A percentile compares a stretch with the other conserved stretches of the same genome.
Conservation (phyloP, 1,140 invertebrate species). For the Calycopis cecrops region DNA sequence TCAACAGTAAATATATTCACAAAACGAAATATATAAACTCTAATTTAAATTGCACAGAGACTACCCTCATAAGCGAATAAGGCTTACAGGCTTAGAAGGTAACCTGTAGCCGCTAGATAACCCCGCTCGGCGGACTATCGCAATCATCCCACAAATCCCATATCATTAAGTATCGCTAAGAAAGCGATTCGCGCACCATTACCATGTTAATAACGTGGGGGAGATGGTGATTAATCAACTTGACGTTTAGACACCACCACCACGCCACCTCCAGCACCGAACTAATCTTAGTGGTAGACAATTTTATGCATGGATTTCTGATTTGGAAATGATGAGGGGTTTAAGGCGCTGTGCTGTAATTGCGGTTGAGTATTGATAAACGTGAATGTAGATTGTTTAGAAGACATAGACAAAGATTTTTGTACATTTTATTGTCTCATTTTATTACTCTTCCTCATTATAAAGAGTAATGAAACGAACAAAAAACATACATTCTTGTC, state of each 20-base stretch:
- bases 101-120: slow-evolving; percentile 57
- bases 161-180: slow-evolving; percentile 73
- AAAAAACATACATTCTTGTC: no score
- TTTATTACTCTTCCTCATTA: no score
- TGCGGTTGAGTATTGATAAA: no score
- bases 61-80: slow-evolving; percentile 19
- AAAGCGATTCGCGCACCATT: slow-evolving; percentile 69
- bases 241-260: slow-evolving; percentile 51
- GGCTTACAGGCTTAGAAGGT: slow-evolving; percentile 19
- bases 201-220: slow-evolving; percentile 72
- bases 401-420: no score
- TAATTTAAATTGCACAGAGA: background rate
- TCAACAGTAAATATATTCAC: no score
- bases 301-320: slow-evolving; percentile 68
- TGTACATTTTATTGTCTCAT: no score
- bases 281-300: slow-evolving; percentile 56
- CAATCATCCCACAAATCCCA: slow-evolving; percentile 69
- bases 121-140: slow-evolving; percentile 35
- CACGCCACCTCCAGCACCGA: slow-evolving; percentile 16
- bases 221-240: slow-evolving; percentile 68
- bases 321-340: slow-evolving; percentile 19
- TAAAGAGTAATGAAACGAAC: no score
- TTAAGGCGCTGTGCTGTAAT: no score
- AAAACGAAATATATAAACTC: background rate
- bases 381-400: no score